Conservation (phyloP, 2,888 invertebrate species). For the Mantis religiosa region DNA sequence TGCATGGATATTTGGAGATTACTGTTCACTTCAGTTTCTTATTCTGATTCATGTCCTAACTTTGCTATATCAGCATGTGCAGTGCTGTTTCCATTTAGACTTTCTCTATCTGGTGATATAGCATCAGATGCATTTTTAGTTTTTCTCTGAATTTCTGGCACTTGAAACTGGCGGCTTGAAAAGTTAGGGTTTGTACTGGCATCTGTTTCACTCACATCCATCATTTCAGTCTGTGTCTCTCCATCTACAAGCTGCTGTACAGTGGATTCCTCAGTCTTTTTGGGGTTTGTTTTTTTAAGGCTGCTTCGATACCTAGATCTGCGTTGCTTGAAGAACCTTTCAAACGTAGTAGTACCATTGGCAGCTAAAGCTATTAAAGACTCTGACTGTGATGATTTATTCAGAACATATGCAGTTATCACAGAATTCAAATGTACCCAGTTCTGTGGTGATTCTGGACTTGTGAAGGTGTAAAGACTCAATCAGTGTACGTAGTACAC, state of each 20-base stretch:
- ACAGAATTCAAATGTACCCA: conserved; percentile 29
- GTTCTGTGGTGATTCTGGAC: conserved; percentile 42
- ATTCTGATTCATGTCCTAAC: not conserved
- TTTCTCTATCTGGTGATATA: conserved; percentile 18
- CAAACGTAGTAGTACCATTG: not conserved
- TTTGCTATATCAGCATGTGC: not conserved
- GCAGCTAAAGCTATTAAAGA: conserved; percentile 14
- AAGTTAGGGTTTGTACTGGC: conserved; percentile 49
- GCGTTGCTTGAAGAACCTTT: conserved; percentile 41
- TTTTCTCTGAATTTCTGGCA: not conserved
- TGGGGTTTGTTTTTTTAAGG: conserved; percentile 32
- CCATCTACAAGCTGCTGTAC: conserved; percentile 24
- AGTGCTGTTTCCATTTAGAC: conserved; percentile 21
- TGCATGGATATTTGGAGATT: conserved; percentile 34
- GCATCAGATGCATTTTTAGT: not conserved
- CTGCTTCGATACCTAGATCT: conserved; percentile 51
- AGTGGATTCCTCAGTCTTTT: conserved; percentile 12
- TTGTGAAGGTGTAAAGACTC: too few species aligned
- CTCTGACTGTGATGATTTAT: conserved; percentile 23
- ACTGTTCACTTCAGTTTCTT: conserved; percentile 22
- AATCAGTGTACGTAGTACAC: too few species aligned
- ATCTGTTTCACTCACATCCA: conserved; percentile 60
- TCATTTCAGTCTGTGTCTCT: conserved; percentile 38
- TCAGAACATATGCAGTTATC: conserved; percentile 25
- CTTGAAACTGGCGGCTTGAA: conserved; percentile 39